Conservation (phyloP, 1,140 invertebrate species). For the Samia ricini region DNA sequence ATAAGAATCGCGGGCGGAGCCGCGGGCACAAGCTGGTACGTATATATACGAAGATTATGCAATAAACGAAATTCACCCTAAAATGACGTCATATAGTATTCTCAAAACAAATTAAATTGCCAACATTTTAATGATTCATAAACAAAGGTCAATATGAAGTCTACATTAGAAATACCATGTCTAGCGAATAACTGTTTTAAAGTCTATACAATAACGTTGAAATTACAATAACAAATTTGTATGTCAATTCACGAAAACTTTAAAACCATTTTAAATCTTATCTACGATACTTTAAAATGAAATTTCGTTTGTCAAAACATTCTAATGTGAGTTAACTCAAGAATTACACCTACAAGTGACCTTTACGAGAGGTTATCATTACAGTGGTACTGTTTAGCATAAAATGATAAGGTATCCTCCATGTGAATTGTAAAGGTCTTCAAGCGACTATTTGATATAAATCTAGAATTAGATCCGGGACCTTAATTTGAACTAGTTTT, state of each 20-base stretch:
- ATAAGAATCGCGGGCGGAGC: too few species aligned
- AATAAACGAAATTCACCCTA: not conserved
- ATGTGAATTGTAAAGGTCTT: not conserved
- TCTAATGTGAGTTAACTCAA: not conserved
- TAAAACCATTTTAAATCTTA: not conserved
- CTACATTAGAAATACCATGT: not conserved
- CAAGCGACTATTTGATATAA: not conserved
- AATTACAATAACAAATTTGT: not conserved
- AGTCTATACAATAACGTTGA: not conserved
- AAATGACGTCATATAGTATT: not conserved
- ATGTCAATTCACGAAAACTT: not conserved
- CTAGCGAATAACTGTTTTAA: not conserved
- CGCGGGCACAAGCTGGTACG: not conserved
- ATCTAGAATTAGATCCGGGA: not conserved
- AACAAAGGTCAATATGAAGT: not conserved
- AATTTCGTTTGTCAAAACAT: not conserved
- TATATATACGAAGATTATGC: not conserved
- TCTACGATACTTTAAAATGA: not conserved
- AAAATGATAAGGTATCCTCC: slow-evolving; percentile 1
- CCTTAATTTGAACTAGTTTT: not conserved
- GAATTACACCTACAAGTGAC: not conserved
- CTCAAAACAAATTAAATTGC: not conserved
- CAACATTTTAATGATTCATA: too few species aligned
- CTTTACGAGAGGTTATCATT: not conserved
- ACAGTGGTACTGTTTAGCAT: not conserved